Evolutionary conservation across 2,888 invertebrate species (phyloP).

Genomic region (Ichneumoninae sp.): DNA sequence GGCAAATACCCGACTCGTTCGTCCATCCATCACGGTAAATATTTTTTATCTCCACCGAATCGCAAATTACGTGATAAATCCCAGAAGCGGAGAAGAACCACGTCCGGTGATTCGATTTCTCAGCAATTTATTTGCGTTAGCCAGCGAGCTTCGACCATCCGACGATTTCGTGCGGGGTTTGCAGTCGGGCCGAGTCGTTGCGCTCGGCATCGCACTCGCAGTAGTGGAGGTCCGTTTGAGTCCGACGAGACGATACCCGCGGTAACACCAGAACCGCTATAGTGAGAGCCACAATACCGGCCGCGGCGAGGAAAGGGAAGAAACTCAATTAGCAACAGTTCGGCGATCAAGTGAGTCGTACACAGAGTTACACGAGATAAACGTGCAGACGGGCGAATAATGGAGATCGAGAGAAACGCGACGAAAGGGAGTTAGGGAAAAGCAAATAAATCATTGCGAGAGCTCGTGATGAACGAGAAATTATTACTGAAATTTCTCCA

Average conservation of each 20-base stretch:
- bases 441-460: slow-evolving; percentile 32
- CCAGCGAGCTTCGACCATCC: slow-evolving; percentile 25
- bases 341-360: slow-evolving; percentile 65
- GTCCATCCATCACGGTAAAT: neutral
- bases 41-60: slow-evolving; percentile 1
- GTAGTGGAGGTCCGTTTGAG: slow-evolving; percentile 49
- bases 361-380: slow-evolving; percentile 42
- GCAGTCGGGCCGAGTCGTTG: slow-evolving; percentile 29
- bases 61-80: slow-evolving; percentile 24
- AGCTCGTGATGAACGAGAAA: neutral
- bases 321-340: slow-evolving; percentile 72
- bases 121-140: slow-evolving; percentile 67
- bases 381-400: slow-evolving; percentile 47
- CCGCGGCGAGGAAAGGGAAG: slow-evolving; percentile 51
- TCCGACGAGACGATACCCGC: slow-evolving; percentile 43
- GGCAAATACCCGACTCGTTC: neutral
- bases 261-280: slow-evolving; percentile 14
- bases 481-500: neutral
- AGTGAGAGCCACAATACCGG: slow-evolving; percentile 38
- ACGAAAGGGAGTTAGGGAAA: neutral
- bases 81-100: slow-evolving; percentile 1
- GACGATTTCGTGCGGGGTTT: slow-evolving; percentile 21
- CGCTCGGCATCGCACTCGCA: slow-evolving; percentile 32
- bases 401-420: neutral
- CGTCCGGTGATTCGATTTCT: slow-evolving; percentile 67